Conservation (phyloP, 2,113 vertebrate genomes). For the Peromyscus polionotus region DNA sequence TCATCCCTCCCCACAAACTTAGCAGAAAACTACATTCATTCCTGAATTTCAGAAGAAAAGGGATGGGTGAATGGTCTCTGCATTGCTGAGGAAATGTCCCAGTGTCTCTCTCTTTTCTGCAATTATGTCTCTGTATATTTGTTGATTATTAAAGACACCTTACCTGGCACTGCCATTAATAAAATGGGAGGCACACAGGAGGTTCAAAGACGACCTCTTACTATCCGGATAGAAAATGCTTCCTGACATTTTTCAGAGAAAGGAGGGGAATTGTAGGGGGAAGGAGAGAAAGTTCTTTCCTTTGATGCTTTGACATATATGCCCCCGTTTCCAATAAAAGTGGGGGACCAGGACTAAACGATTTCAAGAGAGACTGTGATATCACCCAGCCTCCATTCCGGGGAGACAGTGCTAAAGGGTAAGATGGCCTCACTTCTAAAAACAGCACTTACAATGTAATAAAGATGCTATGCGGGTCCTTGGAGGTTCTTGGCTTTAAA, state of each 20-base stretch:
- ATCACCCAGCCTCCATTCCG: not conserved
- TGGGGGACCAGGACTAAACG: not conserved
- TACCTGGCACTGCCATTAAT: not conserved
- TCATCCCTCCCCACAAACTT: not conserved
- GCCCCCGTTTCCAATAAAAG: not conserved
- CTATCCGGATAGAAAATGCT: not conserved
- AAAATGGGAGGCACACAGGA: not conserved
- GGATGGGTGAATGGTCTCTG: not conserved
- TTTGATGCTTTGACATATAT: not conserved
- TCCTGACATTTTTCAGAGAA: not conserved
- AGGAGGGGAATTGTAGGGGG: not conserved
- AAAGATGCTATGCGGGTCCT: not conserved
- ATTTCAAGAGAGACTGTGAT: not conserved
- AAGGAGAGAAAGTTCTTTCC: not conserved
- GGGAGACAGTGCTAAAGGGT: not conserved
- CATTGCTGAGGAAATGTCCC: not conserved
- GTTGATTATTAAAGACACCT: not conserved
- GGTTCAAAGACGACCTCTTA: not conserved
- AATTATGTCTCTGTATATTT: not conserved
- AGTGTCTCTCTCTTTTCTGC: not conserved
- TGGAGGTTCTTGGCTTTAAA: conserved; percentile 36
- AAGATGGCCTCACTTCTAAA: not conserved
- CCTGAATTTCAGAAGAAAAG: conserved; percentile 21
- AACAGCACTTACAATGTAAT: not conserved
- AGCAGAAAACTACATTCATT: not conserved